phyloP scores from a whole-genome alignment of 2,888 invertebrate species.

The Mesochorus sp. region DNA sequence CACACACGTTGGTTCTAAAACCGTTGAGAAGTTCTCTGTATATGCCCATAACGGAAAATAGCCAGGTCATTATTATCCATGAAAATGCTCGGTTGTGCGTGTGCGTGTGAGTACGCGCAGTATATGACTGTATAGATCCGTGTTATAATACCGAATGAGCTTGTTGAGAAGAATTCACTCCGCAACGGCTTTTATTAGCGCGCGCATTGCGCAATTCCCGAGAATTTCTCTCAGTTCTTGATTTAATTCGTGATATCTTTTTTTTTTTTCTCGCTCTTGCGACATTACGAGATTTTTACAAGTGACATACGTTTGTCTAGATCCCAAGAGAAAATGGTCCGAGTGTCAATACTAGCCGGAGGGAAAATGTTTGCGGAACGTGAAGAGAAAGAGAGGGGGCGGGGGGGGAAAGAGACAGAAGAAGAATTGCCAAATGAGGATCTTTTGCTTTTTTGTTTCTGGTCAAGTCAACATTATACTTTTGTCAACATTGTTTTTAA shows the following conservation, averaged over 20 bases:
- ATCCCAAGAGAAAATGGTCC: background rate
- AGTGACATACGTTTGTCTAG: background rate
- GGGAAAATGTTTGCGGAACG: background rate
- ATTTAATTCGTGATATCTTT: background rate
- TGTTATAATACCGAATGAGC: too few relatives aligned
- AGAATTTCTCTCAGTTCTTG: too few relatives aligned
- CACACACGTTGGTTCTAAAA: background rate
- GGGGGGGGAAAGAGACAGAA: too few relatives aligned
- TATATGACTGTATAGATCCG: background rate
- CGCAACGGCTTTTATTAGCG: too few relatives aligned
- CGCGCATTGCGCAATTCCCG: too few relatives aligned
- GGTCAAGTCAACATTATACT: too few relatives aligned
- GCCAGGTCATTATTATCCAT: conserved; percentile 19
- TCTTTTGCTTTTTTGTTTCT: too few relatives aligned
- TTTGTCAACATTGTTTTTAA: too few relatives aligned
- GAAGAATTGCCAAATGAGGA: too few relatives aligned
- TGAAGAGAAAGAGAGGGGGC: too few relatives aligned
- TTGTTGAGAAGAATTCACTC: background rate
- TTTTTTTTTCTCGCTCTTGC: background rate
- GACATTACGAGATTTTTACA: background rate
- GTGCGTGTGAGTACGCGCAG: background rate
- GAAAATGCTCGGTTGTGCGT: background rate
- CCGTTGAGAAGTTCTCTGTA: conserved; percentile 35
- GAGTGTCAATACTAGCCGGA: too few relatives aligned
- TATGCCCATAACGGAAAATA: conserved; percentile 37